phyloP scores from a whole-genome alignment of 2,113 vertebrate genomes.

The Lophura nycthemera region DNA sequence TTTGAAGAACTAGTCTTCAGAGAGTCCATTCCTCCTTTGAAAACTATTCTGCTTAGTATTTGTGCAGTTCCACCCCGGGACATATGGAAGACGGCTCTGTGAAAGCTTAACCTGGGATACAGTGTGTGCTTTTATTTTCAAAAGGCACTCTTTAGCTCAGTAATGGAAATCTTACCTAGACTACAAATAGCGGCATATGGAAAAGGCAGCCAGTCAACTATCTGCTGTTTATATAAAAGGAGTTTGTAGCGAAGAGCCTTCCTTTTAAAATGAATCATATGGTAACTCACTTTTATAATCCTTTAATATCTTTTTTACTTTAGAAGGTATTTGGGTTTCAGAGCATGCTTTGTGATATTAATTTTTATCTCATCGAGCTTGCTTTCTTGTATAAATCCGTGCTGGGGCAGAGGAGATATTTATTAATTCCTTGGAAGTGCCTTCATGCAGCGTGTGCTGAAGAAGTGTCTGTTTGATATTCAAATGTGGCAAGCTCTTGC shows the following conservation, averaged over 20 bases:
- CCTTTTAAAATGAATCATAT: conserved; percentile 52
- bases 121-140: neutral
- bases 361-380: conserved; percentile 21
- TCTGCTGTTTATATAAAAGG: conserved; percentile 31
- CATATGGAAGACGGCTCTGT: conserved; percentile 14
- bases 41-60: too few relatives aligned
- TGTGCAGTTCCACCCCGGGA: conserved; percentile 25
- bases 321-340: conserved; percentile 21
- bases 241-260: conserved; percentile 39
- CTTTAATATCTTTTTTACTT: conserved; percentile 25
- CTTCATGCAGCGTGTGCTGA: conserved; percentile 1
- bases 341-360: conserved; percentile 33
- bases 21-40: neutral
- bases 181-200: conserved; percentile 1
- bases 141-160: conserved; percentile 4
- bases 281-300: conserved; percentile 59
- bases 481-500: neutral
- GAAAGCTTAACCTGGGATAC: conserved; percentile 28
- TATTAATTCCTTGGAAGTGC: conserved; percentile 46
- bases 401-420: conserved; percentile 9
- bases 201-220: conserved; percentile 12
- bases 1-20: conserved; percentile 51
- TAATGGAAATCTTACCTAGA: conserved; percentile 50
- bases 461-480: conserved; percentile 19
- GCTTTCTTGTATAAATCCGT: conserved; percentile 21